Percentiles rank a stretch among this genome's conserved stretches.
Evolutionary conservation across 2,113 vertebrate genomes (phyloP).

Genomic region (Aphyosemion australe): DNA sequence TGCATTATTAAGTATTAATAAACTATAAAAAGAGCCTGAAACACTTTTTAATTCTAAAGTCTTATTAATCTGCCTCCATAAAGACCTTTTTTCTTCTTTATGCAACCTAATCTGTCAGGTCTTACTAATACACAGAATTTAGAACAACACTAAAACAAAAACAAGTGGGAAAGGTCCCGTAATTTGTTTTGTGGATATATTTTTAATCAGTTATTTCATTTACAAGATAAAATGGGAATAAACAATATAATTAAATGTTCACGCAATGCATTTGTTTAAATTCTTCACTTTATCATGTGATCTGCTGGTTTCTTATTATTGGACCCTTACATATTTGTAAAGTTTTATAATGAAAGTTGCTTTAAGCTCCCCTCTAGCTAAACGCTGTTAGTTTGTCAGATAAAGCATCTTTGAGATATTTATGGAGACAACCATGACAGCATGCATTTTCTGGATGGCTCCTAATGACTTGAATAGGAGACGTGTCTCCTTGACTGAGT

Average conservation of each 20-base stretch:
- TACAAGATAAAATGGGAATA: not conserved
- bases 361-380: not conserved
- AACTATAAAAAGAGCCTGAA: too few species aligned
- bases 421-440: slow-evolving; percentile 1
- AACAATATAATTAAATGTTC: not conserved
- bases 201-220: too few species aligned
- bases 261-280: not conserved
- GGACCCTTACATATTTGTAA: not conserved
- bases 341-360: not conserved
- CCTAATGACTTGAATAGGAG: slow-evolving; percentile 11
- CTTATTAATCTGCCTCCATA: too few species aligned
- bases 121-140: too few species aligned
- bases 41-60: too few species aligned
- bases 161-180: not conserved
- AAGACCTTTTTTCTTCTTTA: too few species aligned
- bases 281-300: not conserved
- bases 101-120: too few species aligned
- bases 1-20: too few species aligned
- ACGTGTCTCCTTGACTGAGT: slow-evolving; percentile 13
- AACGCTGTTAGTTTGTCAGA: not conserved
- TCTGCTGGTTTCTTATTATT: not conserved
- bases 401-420: not conserved
- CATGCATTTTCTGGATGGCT: slow-evolving; percentile 11
- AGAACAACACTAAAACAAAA: not conserved
- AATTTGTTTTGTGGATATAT: too few species aligned